Evolutionary conservation across 1,140 invertebrate species (phyloP).

Genomic region (Nixonia krombeini): DNA sequence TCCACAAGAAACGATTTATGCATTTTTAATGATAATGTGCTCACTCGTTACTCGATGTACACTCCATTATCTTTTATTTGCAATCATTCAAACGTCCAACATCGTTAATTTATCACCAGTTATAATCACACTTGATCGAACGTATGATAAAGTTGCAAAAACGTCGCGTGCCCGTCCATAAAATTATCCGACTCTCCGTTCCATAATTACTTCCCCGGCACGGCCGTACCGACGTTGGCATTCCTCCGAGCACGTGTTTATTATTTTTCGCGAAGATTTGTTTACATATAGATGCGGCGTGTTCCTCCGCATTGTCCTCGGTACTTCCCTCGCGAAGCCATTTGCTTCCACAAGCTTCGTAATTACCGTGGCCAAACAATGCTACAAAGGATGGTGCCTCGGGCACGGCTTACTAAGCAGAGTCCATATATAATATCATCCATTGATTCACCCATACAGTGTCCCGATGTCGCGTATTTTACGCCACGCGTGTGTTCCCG

Average conservation of each 20-base stretch:
- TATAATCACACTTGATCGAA: too few relatives aligned
- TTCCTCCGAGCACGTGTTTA: constrained; percentile 10
- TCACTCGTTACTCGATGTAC: too few relatives aligned
- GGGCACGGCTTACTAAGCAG: constrained; percentile 30
- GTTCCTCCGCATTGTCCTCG: constrained; percentile 40
- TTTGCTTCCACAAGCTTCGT: constrained; percentile 50
- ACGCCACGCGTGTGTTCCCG: neutral
- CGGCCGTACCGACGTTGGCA: too few relatives aligned
- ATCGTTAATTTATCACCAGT: too few relatives aligned
- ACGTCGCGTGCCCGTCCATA: too few relatives aligned
- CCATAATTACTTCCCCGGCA: too few relatives aligned
- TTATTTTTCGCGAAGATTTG: constrained; percentile 26
- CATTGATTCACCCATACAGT: constrained; percentile 7
- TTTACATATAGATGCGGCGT: constrained; percentile 45
- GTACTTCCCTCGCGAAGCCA: constrained; percentile 41
- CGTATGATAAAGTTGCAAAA: too few relatives aligned
- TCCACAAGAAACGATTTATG: too few relatives aligned
- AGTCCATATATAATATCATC: constrained; percentile 18
- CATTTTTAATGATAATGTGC: too few relatives aligned
- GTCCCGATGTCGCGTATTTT: neutral
- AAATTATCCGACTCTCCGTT: too few relatives aligned
- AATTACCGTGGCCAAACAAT: constrained; percentile 65
- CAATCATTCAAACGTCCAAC: too few relatives aligned
- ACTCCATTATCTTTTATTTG: too few relatives aligned
- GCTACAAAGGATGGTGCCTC: constrained; percentile 38